Evolutionary conservation across 2,888 invertebrate genomes (phyloP).

Genomic region (Spilarctia lutea): DNA sequence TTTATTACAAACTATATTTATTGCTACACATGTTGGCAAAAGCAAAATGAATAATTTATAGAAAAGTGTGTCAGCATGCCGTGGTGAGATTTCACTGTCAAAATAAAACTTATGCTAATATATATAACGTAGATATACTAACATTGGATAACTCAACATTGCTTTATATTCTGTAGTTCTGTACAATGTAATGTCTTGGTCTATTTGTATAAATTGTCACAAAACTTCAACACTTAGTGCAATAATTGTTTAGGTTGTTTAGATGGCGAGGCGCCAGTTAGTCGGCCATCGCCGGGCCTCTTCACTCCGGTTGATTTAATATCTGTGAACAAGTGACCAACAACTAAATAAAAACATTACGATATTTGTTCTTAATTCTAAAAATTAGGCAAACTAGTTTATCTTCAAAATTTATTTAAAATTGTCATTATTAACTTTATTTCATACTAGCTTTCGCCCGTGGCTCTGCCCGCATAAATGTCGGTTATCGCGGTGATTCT

Average conservation of each 20-base stretch:
- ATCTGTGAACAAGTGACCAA: constrained; percentile 58
- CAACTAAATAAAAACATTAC: no score
- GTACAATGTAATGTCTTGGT: constrained; percentile 57
- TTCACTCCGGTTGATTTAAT: constrained; percentile 80
- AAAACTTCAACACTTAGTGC: constrained; percentile 66
- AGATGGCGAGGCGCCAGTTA: constrained; percentile 82
- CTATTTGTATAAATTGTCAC: constrained; percentile 50
- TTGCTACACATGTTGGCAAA: constrained; percentile 27
- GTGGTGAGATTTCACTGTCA: constrained; percentile 54
- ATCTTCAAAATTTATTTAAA: no score
- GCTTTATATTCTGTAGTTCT: constrained; percentile 52
- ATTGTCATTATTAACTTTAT: no score
- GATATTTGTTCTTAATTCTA: no score
- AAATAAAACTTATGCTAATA: constrained; percentile 44
- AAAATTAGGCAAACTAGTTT: no score
- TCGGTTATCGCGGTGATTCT: no score
- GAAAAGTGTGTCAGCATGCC: constrained; percentile 22
- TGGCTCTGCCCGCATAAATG: no score
- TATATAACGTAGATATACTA: constrained; percentile 42
- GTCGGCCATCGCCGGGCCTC: constrained; percentile 76
- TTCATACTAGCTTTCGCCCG: no score
- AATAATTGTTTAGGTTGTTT: constrained; percentile 82
- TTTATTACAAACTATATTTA: constrained; percentile 43
- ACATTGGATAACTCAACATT: constrained; percentile 48
- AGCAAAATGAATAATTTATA: constrained; percentile 22